Conservation (phyloP, 2,888 invertebrate genomes). For the Acanthacorydalis orientalis region DNA sequence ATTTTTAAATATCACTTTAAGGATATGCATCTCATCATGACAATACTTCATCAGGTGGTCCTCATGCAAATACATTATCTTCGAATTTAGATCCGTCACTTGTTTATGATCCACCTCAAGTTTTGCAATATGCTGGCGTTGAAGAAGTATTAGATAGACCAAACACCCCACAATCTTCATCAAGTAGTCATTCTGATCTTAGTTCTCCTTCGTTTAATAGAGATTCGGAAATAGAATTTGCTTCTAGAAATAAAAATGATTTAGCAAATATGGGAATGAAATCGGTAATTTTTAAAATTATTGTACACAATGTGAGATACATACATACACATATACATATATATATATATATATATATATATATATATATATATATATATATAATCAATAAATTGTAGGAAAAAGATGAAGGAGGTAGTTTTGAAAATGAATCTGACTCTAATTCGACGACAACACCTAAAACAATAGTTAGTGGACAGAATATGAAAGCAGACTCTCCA, state of each 20-base stretch:
- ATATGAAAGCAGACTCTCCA: slow-evolving; percentile 29
- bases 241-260: slow-evolving; percentile 26
- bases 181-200: slow-evolving; percentile 52
- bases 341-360: too few species aligned
- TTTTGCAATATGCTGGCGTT: slow-evolving; percentile 68
- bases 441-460: slow-evolving; percentile 58
- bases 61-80: slow-evolving; percentile 49
- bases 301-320: neutral
- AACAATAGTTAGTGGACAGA: slow-evolving; percentile 43
- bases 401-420: slow-evolving; percentile 40
- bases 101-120: slow-evolving; percentile 84
- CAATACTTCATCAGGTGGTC: slow-evolving; percentile 20
- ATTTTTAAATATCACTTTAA: slow-evolving; percentile 8
- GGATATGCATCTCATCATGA: slow-evolving; percentile 30
- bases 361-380: too few species aligned
- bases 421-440: slow-evolving; percentile 62
- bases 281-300: neutral
- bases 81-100: slow-evolving; percentile 55
- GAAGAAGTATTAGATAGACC: slow-evolving; percentile 33
- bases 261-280: slow-evolving; percentile 11
- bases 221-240: slow-evolving; percentile 48
- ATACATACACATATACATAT: too few species aligned
- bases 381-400: slow-evolving; percentile 15
- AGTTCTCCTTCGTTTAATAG: slow-evolving; percentile 54
- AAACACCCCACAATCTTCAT: slow-evolving; percentile 58